These are phyloP conservation scores for Nephrotoma appendiculata DNA, from an alignment of 2,888 invertebrate species.

Conservation along the genomic window DNA sequence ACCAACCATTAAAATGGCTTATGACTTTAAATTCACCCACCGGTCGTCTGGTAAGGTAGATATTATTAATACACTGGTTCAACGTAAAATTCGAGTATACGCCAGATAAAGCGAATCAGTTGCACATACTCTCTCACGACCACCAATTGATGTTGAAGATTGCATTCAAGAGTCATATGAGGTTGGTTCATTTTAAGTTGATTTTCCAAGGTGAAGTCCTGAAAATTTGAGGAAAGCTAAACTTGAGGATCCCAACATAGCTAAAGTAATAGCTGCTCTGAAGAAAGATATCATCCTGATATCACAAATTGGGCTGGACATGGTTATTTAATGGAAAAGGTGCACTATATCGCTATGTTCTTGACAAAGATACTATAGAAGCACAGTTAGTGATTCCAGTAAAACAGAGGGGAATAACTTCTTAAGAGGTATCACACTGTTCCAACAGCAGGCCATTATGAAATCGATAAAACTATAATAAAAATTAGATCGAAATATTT, in stretches of 20 bases:
- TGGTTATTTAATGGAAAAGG: too few relatives aligned
- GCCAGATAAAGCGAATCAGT: conserved; percentile 22
- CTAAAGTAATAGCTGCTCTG: too few relatives aligned
- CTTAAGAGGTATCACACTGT: conserved; percentile 11
- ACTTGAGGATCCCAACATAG: conserved; percentile 14
- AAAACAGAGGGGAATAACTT: conserved; percentile 8
- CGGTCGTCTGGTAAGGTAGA: conserved; percentile 29
- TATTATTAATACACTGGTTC: conserved; percentile 25
- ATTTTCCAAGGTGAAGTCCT: neutral
- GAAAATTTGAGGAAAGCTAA: conserved; percentile 10
- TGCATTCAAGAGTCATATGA: too few relatives aligned
- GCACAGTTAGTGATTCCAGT: conserved; percentile 10
- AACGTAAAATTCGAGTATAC: conserved; percentile 7
- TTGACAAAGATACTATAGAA: too few relatives aligned
- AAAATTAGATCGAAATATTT: conserved; percentile 11
- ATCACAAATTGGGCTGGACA: conserved; percentile 13
- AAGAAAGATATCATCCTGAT: too few relatives aligned
- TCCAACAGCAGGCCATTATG: conserved; percentile 18
- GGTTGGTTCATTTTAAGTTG: neutral
- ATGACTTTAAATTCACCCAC: conserved; percentile 19
- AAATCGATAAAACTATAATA: conserved; percentile 13
- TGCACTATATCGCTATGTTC: too few relatives aligned
- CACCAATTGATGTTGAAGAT: too few relatives aligned
- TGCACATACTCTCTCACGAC: neutral
- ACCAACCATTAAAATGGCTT: conserved; percentile 30